These are phyloP conservation scores for Xylota sylvarum DNA, from an alignment of 2,888 invertebrate genomes.

Conservation along the genomic window DNA sequence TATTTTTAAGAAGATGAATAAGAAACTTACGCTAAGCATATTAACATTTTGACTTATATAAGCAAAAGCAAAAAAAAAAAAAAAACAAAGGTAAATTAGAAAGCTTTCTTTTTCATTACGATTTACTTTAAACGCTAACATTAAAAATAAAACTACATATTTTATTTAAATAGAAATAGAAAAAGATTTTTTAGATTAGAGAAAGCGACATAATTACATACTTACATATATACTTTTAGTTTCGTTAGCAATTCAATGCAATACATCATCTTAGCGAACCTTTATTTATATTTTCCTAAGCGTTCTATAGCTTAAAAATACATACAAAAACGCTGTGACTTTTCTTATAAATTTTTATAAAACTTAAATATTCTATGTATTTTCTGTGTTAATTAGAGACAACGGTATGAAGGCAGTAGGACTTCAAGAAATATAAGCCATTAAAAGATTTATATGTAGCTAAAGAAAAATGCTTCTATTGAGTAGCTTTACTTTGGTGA, in stretches of 20 bases:
- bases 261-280: slow-evolving; percentile 40
- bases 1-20: slow-evolving; percentile 61
- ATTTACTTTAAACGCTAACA: slow-evolving; percentile 5
- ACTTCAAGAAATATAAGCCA: background rate
- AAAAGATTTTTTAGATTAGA: slow-evolving; percentile 24
- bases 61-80: slow-evolving; percentile 15
- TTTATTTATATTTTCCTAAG: slow-evolving; percentile 60
- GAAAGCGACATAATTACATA: slow-evolving; percentile 39
- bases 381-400: slow-evolving; percentile 22
- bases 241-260: slow-evolving; percentile 63
- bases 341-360: slow-evolving; percentile 46
- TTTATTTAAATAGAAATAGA: slow-evolving; percentile 19
- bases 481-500: too few relatives aligned
- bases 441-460: background rate
- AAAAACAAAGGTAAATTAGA: slow-evolving; percentile 33
- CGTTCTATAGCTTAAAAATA: slow-evolving; percentile 40
- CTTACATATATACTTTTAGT: slow-evolving; percentile 6
- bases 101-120: slow-evolving; percentile 41
- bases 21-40: slow-evolving; percentile 51
- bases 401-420: background rate
- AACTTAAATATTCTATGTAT: slow-evolving; percentile 22
- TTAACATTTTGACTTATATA: slow-evolving; percentile 54
- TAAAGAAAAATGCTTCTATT: background rate
- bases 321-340: slow-evolving; percentile 61
- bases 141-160: background rate